These are phyloP conservation scores for Mythimna vitellina DNA, from an alignment of 2,888 invertebrate genomes.

Conservation along the genomic window DNA sequence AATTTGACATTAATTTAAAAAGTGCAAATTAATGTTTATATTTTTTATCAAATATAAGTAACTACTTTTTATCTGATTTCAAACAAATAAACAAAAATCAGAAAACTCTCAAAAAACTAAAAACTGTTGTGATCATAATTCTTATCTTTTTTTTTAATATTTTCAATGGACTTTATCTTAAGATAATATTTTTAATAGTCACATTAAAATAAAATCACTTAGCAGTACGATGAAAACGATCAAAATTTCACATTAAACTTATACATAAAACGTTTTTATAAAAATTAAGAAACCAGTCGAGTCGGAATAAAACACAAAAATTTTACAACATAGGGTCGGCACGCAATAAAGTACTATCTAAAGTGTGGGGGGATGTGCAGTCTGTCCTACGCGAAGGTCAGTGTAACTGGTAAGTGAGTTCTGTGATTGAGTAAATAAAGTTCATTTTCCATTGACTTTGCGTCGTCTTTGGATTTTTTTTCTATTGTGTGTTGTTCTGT, in stretches of 20 bases:
- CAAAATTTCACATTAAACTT: conserved; percentile 2
- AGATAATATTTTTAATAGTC: neutral
- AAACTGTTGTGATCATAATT: neutral
- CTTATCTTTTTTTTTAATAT: neutral
- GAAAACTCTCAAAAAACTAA: neutral
- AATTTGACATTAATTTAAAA: neutral
- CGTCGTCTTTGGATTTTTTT: conserved; percentile 47
- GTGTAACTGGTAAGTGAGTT: conserved; percentile 79
- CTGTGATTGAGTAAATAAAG: conserved; percentile 70
- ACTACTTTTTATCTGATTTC: neutral
- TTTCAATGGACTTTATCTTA: neutral
- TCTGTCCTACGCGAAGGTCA: conserved; percentile 75
- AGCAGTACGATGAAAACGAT: conserved; percentile 22
- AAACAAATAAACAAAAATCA: too few relatives aligned
- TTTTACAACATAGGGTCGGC: conserved; percentile 57
- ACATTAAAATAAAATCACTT: conserved; percentile 10
- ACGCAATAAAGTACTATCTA: conserved; percentile 71
- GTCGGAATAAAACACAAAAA: conserved; percentile 51
- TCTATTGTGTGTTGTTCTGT: conserved; percentile 40
- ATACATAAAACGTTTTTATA: neutral
- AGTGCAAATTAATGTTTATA: neutral
- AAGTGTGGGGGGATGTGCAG: conserved; percentile 77
- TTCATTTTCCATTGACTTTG: conserved; percentile 50
- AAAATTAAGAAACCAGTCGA: conserved; percentile 55
- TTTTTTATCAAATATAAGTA: neutral